phyloP scores from a whole-genome alignment of 1,140 invertebrate species.

The Scaptomyza pallida region DNA sequence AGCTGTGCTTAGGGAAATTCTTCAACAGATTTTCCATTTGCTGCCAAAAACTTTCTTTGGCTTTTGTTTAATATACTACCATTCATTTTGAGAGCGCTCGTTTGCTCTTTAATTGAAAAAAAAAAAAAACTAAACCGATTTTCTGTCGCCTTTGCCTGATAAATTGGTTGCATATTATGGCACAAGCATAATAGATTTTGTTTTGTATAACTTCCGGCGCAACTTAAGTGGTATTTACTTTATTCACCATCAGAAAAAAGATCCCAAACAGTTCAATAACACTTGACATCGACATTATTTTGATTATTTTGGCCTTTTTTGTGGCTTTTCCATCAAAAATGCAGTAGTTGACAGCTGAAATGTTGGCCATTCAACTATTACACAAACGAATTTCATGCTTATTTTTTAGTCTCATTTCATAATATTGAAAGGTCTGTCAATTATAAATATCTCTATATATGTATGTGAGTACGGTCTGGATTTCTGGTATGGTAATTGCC shows the following conservation, averaged over 20 bases:
- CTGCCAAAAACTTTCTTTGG: constrained; percentile 66
- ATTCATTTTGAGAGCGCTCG: constrained; percentile 4
- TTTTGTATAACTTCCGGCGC: constrained; percentile 65
- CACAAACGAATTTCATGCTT: constrained; percentile 46
- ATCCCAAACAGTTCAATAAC: constrained; percentile 55
- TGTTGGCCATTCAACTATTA: constrained; percentile 55
- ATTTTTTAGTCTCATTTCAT: constrained; percentile 61
- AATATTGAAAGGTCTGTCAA: constrained; percentile 79
- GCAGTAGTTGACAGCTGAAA: constrained; percentile 74
- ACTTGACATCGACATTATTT: constrained; percentile 68
- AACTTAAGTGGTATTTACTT: constrained; percentile 23
- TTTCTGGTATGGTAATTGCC: constrained; percentile 68
- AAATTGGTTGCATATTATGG: constrained; percentile 71
- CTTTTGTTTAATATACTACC: constrained; percentile 57
- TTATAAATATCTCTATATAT: constrained; percentile 30
- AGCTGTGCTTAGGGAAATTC: constrained; percentile 78
- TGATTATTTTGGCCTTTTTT: constrained; percentile 36
- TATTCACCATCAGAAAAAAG: constrained; percentile 39
- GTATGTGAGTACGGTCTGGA: constrained; percentile 19
- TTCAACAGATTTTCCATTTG: constrained; percentile 76
- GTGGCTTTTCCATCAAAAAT: constrained; percentile 46
- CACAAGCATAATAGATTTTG: constrained; percentile 66
- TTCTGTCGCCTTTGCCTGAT: constrained; percentile 52
- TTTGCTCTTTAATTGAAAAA: constrained; percentile 55
- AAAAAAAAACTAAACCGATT: constrained; percentile 46